A percentile compares a stretch with the other conserved stretches of the same genome.
These are phyloP conservation scores for Ips nitidus DNA, from an alignment of 1,140 invertebrate genomes.

Conservation along the genomic window DNA sequence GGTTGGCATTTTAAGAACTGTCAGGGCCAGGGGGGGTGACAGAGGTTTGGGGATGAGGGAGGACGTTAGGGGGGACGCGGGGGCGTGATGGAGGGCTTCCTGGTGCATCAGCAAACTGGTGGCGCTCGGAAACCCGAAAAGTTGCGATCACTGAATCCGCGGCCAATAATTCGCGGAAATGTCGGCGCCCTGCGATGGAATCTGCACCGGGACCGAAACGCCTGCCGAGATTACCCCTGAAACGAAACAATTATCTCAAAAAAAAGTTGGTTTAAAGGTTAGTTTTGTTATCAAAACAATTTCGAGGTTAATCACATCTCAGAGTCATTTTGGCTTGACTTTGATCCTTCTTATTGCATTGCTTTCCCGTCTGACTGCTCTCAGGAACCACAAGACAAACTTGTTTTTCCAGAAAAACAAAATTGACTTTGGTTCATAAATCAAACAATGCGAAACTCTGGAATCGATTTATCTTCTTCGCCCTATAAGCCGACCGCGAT, in stretches of 20 bases:
- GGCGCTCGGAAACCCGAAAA: constrained; percentile 65
- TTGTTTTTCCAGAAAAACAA: not conserved
- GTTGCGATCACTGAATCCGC: constrained; percentile 88
- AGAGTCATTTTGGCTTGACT: too few relatives aligned
- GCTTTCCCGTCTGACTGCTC: too few relatives aligned
- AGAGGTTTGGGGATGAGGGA: constrained; percentile 15
- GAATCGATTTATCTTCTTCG: constrained; percentile 33
- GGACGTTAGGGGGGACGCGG: constrained; percentile 48
- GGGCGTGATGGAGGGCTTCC: constrained; percentile 55
- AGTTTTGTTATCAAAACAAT: too few relatives aligned
- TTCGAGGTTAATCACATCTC: too few relatives aligned
- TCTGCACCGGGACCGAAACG: constrained; percentile 95
- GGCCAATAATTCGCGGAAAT: constrained; percentile 94
- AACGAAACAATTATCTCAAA: constrained; percentile 35
- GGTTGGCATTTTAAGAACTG: constrained; percentile 17
- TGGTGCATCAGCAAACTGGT: constrained; percentile 62
- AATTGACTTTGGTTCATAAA: constrained; percentile 18
- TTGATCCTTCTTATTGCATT: too few relatives aligned
- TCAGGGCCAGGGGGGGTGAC: constrained; percentile 38
- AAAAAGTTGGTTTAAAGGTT: not conserved
- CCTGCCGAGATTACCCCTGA: constrained; percentile 96
- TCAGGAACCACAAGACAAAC: too few relatives aligned
- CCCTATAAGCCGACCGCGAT: constrained; percentile 23
- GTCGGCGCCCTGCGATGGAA: constrained; percentile 86
- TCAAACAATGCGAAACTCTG: constrained; percentile 24